A percentile compares a stretch with the other conserved stretches of the same genome.
Conservation (phyloP, 2,888 invertebrate genomes). For the Hypsopygia costalis region DNA sequence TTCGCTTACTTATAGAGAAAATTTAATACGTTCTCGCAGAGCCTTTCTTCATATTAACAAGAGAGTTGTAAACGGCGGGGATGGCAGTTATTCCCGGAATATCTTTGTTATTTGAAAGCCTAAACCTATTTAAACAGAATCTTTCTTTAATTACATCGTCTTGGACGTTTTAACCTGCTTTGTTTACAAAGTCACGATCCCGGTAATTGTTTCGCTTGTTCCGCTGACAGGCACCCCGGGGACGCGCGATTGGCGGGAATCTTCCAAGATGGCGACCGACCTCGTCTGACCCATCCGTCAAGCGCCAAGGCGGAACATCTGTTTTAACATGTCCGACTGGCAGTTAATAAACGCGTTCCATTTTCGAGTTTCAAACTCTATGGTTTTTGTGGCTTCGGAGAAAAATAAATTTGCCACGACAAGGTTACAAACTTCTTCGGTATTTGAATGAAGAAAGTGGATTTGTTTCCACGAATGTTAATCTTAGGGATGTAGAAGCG, state of each 20-base stretch:
- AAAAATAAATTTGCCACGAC: conserved; percentile 8
- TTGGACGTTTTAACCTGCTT: conserved; percentile 34
- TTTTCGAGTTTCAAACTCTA: conserved; percentile 39
- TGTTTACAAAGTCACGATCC: conserved; percentile 59
- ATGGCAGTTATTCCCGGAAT: conserved; percentile 9
- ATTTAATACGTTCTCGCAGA: background rate
- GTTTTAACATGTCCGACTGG: conserved; percentile 69
- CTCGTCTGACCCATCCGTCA: conserved; percentile 75
- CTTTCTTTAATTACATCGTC: conserved; percentile 50
- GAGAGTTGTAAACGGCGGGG: conserved; percentile 1
- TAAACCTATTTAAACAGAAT: conserved; percentile 30
- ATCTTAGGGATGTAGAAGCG: conserved; percentile 8
- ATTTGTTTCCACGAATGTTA: conserved; percentile 17
- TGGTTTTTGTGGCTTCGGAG: conserved; percentile 12
- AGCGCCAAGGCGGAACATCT: conserved; percentile 71
- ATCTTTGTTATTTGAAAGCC: conserved; percentile 13
- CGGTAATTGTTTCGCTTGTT: conserved; percentile 65
- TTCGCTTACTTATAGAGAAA: background rate
- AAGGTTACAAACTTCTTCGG: conserved; percentile 4
- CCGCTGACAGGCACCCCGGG: conserved; percentile 63
- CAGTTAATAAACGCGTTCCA: conserved; percentile 61
- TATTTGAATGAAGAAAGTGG: conserved; percentile 2
- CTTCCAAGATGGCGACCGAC: conserved; percentile 70
- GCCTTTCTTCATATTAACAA: background rate
- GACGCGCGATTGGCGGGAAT: conserved; percentile 62